phyloP scores from a whole-genome alignment of 2,797 vertebrate genomes.

The Scarus forsteni region DNA sequence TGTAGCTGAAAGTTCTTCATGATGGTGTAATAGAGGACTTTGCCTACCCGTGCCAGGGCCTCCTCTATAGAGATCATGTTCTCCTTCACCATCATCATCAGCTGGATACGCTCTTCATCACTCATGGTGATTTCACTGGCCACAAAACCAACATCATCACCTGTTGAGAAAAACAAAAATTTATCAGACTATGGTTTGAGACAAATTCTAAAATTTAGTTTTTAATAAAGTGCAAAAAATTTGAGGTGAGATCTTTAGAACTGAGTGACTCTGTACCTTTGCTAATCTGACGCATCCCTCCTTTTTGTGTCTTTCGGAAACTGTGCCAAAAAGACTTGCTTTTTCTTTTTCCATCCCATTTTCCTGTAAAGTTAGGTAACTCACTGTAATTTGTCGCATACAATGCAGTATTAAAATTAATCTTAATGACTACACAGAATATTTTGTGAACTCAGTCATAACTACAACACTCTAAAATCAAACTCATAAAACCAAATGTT shows the following conservation, averaged over 20 bases:
- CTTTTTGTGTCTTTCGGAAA: conserved; percentile 95
- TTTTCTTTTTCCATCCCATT: conserved; percentile 95
- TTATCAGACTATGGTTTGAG: too few relatives aligned
- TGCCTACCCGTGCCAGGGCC: conserved; percentile 92
- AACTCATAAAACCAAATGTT: too few relatives aligned
- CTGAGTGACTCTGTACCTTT: conserved; percentile 85
- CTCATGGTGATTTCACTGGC: conserved; percentile 99
- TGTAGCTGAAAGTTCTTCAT: neutral
- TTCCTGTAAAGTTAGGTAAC: conserved; percentile 79
- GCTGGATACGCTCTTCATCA: conserved; percentile 96
- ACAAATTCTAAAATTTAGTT: too few relatives aligned
- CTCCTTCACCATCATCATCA: conserved; percentile 99
- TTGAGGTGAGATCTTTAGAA: too few relatives aligned
- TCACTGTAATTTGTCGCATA: neutral
- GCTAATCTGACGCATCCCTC: conserved; percentile 89
- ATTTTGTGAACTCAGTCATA: too few relatives aligned
- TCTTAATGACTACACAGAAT: too few relatives aligned
- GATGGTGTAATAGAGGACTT: neutral
- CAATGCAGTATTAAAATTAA: too few relatives aligned
- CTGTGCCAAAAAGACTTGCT: conserved; percentile 97
- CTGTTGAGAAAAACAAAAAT: conserved; percentile 72
- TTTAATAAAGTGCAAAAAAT: too few relatives aligned
- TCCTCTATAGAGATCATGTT: conserved; percentile 99
- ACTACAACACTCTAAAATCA: too few relatives aligned
- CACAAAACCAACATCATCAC: conserved; percentile 95